These are phyloP conservation scores for Dimorphilus gyrociliatus DNA, from an alignment of 2,888 invertebrate species.

Conservation along the genomic window DNA sequence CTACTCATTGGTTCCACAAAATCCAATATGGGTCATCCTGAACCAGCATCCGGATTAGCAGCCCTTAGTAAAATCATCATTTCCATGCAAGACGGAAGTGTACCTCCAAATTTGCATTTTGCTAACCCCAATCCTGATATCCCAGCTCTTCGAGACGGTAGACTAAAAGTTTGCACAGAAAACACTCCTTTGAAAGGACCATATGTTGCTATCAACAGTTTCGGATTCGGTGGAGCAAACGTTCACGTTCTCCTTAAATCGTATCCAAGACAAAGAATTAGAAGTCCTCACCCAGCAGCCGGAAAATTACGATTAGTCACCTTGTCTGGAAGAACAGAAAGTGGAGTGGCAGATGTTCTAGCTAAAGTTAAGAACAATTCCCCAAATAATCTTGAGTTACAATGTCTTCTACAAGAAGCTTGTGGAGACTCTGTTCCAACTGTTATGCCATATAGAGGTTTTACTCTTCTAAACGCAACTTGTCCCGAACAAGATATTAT, in stretches of 20 bases:
- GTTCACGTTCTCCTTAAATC: conserved; percentile 42
- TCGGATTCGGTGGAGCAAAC: conserved; percentile 77
- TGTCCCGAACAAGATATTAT: too few relatives aligned
- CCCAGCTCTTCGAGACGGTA: conserved; percentile 71
- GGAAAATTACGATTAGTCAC: conserved; percentile 53
- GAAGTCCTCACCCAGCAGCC: conserved; percentile 25
- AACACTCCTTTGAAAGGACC: conserved; percentile 74
- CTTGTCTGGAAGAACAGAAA: conserved; percentile 69
- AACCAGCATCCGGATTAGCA: conserved; percentile 65
- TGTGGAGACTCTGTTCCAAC: conserved; percentile 42
- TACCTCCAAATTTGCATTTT: conserved; percentile 83
- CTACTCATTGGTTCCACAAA: conserved; percentile 87
- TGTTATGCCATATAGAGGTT: conserved; percentile 68
- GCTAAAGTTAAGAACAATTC: conserved; percentile 51
- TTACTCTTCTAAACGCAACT: conserved; percentile 47
- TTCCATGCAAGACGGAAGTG: conserved; percentile 73
- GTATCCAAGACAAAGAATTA: not conserved
- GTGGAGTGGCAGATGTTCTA: conserved; percentile 53
- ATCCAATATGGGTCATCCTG: conserved; percentile 96
- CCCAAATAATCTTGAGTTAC: conserved; percentile 20
- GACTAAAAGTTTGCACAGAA: conserved; percentile 63
- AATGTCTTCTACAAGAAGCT: conserved; percentile 25
- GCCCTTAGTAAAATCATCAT: conserved; percentile 76
- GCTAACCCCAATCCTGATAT: conserved; percentile 70
- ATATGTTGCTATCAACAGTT: conserved; percentile 81